These are phyloP conservation scores for Troilus luridus DNA, from an alignment of 2,888 invertebrate genomes.

Conservation along the genomic window DNA sequence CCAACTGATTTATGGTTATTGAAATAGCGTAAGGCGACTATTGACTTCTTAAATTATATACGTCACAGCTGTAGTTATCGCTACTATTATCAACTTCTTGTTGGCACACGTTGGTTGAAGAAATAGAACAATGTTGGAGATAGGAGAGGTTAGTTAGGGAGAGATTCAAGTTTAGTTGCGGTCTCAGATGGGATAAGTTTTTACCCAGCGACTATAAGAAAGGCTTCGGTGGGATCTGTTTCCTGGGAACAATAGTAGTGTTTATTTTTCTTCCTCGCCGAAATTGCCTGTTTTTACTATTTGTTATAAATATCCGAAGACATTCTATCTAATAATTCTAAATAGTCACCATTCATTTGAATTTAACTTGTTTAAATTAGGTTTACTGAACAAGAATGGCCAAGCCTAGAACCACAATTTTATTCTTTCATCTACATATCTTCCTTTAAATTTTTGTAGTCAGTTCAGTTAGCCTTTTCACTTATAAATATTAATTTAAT, in stretches of 20 bases:
- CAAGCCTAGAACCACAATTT: too few species aligned
- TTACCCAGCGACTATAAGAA: background rate
- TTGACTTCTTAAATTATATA: too few species aligned
- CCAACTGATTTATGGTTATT: too few species aligned
- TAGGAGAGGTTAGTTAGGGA: background rate
- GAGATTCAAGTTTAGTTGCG: background rate
- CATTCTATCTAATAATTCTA: too few species aligned
- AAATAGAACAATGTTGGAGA: constrained; percentile 26
- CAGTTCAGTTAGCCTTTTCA: too few species aligned
- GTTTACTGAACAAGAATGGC: background rate
- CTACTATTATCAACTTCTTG: background rate
- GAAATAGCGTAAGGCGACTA: too few species aligned
- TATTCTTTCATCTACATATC: too few species aligned
- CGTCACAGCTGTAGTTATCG: background rate
- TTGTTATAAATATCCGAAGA: background rate
- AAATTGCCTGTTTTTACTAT: background rate
- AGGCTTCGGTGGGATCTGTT: background rate
- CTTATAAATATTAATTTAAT: too few species aligned
- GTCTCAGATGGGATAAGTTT: background rate
- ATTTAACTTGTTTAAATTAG: background rate
- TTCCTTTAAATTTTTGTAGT: too few species aligned
- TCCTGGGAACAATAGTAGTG: background rate
- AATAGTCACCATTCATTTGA: background rate
- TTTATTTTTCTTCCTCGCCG: background rate
- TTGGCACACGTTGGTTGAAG: background rate